Percentiles rank a stretch among this genome's conserved stretches.
Conservation (phyloP, 2,113 vertebrate species). For the Taurulus bubalis region DNA sequence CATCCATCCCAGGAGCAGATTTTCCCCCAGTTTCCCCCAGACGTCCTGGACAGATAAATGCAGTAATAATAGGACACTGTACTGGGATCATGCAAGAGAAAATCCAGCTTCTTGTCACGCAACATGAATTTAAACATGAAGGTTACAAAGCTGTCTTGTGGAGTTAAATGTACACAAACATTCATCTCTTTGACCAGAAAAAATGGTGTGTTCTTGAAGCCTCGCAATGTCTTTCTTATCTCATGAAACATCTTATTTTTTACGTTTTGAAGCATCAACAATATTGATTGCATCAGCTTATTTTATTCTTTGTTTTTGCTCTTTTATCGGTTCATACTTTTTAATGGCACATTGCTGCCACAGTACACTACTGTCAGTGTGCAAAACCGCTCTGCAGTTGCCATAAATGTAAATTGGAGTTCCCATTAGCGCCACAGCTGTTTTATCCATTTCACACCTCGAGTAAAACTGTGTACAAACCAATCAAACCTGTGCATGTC, state of each 20-base stretch:
- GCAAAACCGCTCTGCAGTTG: neutral
- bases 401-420: neutral
- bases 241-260: neutral
- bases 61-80: neutral
- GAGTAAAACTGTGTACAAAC: conserved; percentile 1
- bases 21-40: neutral
- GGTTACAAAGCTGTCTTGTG: neutral
- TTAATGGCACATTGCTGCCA: neutral
- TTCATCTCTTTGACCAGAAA: neutral
- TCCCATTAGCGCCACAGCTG: neutral
- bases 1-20: conserved; percentile 20
- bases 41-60: neutral
- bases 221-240: neutral
- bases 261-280: neutral
- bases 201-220: neutral
- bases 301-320: neutral
- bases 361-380: neutral
- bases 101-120: neutral
- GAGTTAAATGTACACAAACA: neutral
- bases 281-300: neutral
- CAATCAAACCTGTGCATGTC: neutral
- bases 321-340: neutral
- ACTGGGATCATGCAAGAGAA: neutral
- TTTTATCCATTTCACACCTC: neutral
- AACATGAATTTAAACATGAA: neutral